These are phyloP conservation scores for Agriotes lineatus DNA, from an alignment of 2,888 invertebrate genomes.

Conservation along the genomic window DNA sequence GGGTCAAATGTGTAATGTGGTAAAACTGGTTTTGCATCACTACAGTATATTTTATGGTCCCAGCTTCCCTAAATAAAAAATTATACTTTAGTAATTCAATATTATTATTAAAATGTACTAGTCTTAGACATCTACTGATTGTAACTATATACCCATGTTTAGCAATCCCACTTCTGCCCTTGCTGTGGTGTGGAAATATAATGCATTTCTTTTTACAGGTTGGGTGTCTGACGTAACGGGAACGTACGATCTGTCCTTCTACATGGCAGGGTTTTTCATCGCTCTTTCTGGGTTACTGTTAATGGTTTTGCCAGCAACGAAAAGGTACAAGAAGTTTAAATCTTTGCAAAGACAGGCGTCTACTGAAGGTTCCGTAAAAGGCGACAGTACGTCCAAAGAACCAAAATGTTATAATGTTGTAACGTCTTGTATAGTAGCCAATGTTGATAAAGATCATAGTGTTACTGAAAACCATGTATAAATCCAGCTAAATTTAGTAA, in stretches of 20 bases:
- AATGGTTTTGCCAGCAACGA: conserved; percentile 61
- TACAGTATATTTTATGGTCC: no score
- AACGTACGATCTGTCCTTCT: conserved; percentile 84
- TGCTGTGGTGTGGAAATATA: background rate
- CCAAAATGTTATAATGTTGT: conserved; percentile 54
- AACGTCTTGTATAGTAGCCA: conserved; percentile 56
- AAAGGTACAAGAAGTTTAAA: conserved; percentile 58
- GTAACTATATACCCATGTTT: no score
- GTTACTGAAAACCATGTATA: conserved; percentile 54
- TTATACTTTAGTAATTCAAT: no score
- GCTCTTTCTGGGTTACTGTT: conserved; percentile 79
- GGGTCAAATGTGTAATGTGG: no score
- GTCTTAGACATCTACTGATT: no score
- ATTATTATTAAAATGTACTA: no score
- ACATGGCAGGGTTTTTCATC: conserved; percentile 84
- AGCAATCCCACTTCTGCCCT: background rate
- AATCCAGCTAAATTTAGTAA: conserved; percentile 11
- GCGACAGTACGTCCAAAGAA: conserved; percentile 46
- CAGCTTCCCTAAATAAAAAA: no score
- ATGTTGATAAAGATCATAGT: conserved; percentile 45
- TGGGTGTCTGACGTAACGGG: conserved; percentile 85
- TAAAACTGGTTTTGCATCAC: no score
- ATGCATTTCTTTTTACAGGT: conserved; percentile 72
- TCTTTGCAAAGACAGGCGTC: conserved; percentile 56
- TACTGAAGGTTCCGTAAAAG: conserved; percentile 52